Conservation (phyloP, 2,797 vertebrate genomes). For the Melanotaenia boesemani region DNA sequence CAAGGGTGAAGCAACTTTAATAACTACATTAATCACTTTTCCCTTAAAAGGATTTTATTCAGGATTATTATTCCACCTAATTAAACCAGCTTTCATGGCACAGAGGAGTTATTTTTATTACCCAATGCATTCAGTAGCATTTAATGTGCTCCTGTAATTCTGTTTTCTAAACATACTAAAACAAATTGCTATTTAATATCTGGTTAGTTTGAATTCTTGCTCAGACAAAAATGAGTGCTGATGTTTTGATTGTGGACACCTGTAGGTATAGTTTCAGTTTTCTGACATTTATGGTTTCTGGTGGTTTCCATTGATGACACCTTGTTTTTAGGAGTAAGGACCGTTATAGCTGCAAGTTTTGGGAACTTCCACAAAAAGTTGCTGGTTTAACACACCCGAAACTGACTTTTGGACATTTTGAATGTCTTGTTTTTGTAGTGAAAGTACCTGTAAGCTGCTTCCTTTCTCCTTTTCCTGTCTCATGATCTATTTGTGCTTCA, state of each 20-base stretch:
- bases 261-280: not conserved
- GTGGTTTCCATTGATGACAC: slow-evolving; percentile 18
- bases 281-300: not conserved
- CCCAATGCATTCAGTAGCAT: too few species aligned
- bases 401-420: not conserved
- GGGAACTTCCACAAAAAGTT: slow-evolving; percentile 31
- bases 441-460: slow-evolving; percentile 32
- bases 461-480: slow-evolving; percentile 29
- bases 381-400: slow-evolving; percentile 1
- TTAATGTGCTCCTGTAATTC: too few species aligned
- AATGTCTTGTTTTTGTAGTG: not conserved
- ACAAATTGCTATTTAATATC: too few species aligned
- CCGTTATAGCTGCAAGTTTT: not conserved
- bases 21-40: too few species aligned
- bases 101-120: too few species aligned
- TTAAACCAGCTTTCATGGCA: too few species aligned
- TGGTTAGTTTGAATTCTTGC: not conserved
- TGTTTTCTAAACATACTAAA: not conserved
- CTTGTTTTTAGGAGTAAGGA: slow-evolving; percentile 11
- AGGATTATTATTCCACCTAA: not conserved
- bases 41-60: not conserved
- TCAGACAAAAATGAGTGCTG: not conserved
- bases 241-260: not conserved
- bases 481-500: slow-evolving; percentile 36
- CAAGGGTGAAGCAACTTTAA: not conserved